phyloP scores from a whole-genome alignment of 2,113 vertebrate species.

The Macaca mulatta region DNA sequence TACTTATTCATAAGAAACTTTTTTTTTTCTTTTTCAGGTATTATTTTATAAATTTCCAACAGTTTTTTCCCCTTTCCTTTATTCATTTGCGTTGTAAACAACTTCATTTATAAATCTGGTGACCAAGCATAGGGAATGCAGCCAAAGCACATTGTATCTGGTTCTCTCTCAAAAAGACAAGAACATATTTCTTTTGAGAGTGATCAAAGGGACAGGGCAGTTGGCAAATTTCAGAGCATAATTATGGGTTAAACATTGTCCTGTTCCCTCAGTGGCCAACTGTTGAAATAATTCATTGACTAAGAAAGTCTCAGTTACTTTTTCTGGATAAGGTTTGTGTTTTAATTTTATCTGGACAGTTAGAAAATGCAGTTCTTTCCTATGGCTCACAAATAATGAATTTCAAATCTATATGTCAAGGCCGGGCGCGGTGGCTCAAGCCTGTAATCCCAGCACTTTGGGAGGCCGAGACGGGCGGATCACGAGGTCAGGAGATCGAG shows the following conservation, averaged over 20 bases:
- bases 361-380: constrained; percentile 45
- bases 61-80: not conserved
- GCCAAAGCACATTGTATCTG: not conserved
- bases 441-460: no score
- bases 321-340: not conserved
- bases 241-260: constrained; percentile 60
- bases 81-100: constrained; percentile 13
- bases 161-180: constrained; percentile 44
- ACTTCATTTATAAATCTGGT: constrained; percentile 8
- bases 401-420: constrained; percentile 40
- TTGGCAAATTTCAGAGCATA: constrained; percentile 46
- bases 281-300: constrained; percentile 55
- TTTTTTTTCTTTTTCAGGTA: not conserved
- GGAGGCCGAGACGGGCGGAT: no score
- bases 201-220: constrained; percentile 50
- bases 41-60: not conserved
- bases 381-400: constrained; percentile 53
- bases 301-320: constrained; percentile 7
- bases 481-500: no score
- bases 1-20: not conserved
- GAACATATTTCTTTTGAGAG: constrained; percentile 33
- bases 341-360: constrained; percentile 54
- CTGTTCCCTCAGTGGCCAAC: not conserved
- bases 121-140: not conserved
- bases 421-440: no score